A percentile compares a stretch with the other conserved stretches of the same genome.
phyloP scores from a whole-genome alignment of 1,140 invertebrate species.

The Cherax quadricarinatus region DNA sequence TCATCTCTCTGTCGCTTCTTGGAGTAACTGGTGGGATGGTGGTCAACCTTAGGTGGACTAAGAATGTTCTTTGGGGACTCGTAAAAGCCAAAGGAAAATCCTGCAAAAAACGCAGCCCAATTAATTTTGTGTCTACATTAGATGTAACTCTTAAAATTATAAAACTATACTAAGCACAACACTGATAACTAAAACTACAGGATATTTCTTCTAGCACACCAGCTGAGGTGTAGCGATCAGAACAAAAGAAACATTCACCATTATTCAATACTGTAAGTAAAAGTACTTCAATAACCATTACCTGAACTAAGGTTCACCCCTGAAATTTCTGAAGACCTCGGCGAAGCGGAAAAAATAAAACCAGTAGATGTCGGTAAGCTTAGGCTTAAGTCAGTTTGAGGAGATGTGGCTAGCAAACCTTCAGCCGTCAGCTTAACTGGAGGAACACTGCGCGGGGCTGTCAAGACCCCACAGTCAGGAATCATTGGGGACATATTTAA shows the following conservation, averaged over 20 bases:
- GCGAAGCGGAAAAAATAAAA: background rate
- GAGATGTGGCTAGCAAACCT: background rate
- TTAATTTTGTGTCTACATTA: background rate
- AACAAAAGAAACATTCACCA: no score
- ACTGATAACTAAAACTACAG: background rate
- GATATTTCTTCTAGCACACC: background rate
- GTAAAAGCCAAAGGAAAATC: conserved; percentile 46
- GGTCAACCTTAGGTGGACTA: background rate
- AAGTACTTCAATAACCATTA: background rate
- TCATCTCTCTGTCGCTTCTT: conserved; percentile 1
- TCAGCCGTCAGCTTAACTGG: background rate
- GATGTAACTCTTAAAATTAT: background rate
- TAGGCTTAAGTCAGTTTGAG: background rate
- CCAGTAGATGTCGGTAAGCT: background rate
- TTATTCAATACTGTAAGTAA: no score
- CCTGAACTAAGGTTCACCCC: conserved; percentile 34
- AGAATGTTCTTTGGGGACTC: conserved; percentile 10
- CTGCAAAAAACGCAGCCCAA: background rate
- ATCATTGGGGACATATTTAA: conserved; percentile 41
- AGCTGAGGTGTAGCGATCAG: no score
- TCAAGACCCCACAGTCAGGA: conserved; percentile 53
- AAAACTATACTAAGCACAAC: background rate
- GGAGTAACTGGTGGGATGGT: background rate
- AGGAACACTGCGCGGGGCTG: conserved; percentile 28
- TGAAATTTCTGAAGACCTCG: background rate